A percentile compares a stretch with the other conserved stretches of the same genome.
These are phyloP conservation scores for Protophormia terraenovae DNA, from an alignment of 2,888 invertebrate species.

Conservation along the genomic window DNA sequence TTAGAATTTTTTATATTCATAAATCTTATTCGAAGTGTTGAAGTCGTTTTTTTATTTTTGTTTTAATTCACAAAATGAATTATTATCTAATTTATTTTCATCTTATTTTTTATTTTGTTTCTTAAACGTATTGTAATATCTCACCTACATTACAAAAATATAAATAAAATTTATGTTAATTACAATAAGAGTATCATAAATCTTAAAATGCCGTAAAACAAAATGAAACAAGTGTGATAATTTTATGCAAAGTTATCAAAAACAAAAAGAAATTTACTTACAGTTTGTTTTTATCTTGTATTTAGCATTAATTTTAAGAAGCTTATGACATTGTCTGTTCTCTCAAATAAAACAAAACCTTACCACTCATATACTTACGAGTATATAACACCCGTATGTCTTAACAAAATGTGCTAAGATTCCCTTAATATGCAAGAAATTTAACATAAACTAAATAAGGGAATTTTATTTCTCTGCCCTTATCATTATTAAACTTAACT, in stretches of 20 bases:
- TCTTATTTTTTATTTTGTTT: neutral
- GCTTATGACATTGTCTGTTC: conserved; percentile 66
- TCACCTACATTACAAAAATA: neutral
- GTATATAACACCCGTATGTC: neutral
- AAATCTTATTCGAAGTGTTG: too few species aligned
- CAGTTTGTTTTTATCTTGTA: conserved; percentile 60
- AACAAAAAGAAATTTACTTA: conserved; percentile 57
- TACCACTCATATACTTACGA: neutral
- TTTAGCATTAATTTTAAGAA: conserved; percentile 70
- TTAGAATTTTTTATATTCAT: too few species aligned
- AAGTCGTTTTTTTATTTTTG: too few species aligned
- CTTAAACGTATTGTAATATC: neutral
- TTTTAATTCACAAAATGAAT: too few species aligned
- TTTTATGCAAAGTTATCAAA: conserved; percentile 68
- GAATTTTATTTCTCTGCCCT: conserved; percentile 23
- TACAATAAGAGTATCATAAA: conserved; percentile 6
- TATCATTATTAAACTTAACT: neutral
- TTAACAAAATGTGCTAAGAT: conserved; percentile 1
- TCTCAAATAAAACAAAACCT: neutral
- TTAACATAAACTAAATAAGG: conserved; percentile 1
- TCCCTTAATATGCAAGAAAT: conserved; percentile 25
- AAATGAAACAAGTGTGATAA: conserved; percentile 48
- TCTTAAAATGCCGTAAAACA: neutral
- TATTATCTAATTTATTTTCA: too few species aligned
- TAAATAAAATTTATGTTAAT: conserved; percentile 36